Base-by-base conservation (phyloP, 2,113 vertebrate species). In the Fulmarus glacialis region DNA sequence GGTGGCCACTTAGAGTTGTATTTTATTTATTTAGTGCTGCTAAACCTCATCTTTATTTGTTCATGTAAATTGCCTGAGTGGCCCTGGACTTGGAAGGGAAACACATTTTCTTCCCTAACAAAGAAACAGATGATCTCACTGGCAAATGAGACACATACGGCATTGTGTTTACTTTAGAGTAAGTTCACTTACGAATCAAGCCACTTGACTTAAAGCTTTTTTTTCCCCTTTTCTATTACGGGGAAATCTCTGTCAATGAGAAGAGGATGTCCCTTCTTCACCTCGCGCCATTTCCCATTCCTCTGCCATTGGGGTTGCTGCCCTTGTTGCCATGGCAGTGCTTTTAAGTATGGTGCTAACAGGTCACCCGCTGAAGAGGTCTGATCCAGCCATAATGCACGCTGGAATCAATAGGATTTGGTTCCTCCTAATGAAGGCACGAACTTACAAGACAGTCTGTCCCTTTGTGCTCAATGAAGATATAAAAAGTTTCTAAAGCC, bases 21-120 rank as follows among this genome's bases (percentile, higher is more conserved):
- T 85, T 96, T 97, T 95, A 96, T 96, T 96, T 97, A 96, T 93
- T 93, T 88, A 96, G 94, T 62, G 78, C 93, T 93, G 95, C 91
- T 97, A 97, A 95, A 93, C 87, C 84, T 96, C 96, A 94, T 96
- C 94, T 97, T 97, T 97, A 96, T 97, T 97, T 97, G 97, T 78
- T 96, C 97, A 97, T 86, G 94, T 83, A 96, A 97, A 96, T 97
- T 96, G 95, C 89, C 93, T 20, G 93, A 96, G 78, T 96, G 94
- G 93, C 84, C 91, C 87, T 67, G 71, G 59, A 63, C 87, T 96
- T 93, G 97, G 96, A 96, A 96, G 50, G 82, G 93, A 96, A 97
- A 94, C 91, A 89, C 87, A 86, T 88, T 97, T 94, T 96, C 63
- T 86, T 96, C 63, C 74, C 78, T 78, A 91, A 97, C 97, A 97